These are phyloP conservation scores for Ophioninae sp. DNA, from an alignment of 2,888 invertebrate genomes.

Conservation along the genomic window DNA sequence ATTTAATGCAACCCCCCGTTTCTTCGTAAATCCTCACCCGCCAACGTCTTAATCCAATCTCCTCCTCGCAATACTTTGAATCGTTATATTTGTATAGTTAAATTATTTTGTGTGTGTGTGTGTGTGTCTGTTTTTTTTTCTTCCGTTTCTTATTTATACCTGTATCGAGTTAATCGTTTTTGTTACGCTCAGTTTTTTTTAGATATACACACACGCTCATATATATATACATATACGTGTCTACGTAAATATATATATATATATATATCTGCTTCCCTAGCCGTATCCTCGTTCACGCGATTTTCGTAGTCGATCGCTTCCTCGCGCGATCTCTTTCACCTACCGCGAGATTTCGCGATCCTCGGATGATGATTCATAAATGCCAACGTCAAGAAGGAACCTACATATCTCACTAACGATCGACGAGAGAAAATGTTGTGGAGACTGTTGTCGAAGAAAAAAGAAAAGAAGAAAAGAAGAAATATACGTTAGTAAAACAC, in stretches of 20 bases:
- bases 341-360: slow-evolving; percentile 14
- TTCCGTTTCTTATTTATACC: slow-evolving; percentile 44
- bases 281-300: slow-evolving; percentile 8
- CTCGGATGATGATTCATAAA: slow-evolving; percentile 56
- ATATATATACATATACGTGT: slow-evolving; percentile 41
- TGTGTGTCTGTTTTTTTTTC: no score
- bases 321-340: not conserved
- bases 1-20: slow-evolving; percentile 66
- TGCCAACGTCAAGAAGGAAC: slow-evolving; percentile 62
- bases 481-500: no score
- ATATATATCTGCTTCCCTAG: slow-evolving; percentile 27
- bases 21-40: not conserved
- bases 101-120: slow-evolving; percentile 36
- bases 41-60: no score
- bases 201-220: no score
- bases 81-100: slow-evolving; percentile 37
- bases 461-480: slow-evolving; percentile 34
- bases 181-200: slow-evolving; percentile 17
- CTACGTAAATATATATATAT: slow-evolving; percentile 57
- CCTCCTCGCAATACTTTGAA: slow-evolving; percentile 60
- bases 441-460: slow-evolving; percentile 20
- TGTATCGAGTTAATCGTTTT: slow-evolving; percentile 59
- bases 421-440: slow-evolving; percentile 52
- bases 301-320: not conserved
- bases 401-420: slow-evolving; percentile 59